phyloP scores from a whole-genome alignment of 2,113 vertebrate species.

The Aegotheles bennettii region DNA sequence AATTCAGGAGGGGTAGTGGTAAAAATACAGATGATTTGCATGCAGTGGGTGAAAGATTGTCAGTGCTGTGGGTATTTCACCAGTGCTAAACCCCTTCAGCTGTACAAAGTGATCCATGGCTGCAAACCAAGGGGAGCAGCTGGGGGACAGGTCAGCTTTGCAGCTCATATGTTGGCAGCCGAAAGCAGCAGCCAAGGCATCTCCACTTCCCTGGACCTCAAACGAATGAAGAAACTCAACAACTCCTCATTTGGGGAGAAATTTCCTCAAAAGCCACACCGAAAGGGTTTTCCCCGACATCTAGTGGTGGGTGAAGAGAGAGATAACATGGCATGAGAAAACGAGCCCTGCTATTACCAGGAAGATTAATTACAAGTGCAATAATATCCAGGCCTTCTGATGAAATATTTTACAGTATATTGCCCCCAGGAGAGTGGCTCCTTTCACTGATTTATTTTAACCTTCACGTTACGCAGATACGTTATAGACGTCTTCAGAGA shows the following conservation, averaged over 20 bases:
- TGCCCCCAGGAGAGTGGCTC: constrained; percentile 37
- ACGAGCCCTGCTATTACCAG: neutral
- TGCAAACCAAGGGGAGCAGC: neutral
- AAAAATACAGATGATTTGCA: neutral
- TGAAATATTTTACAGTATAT: constrained; percentile 60
- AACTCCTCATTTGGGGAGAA: neutral
- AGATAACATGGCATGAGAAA: neutral
- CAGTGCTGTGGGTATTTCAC: neutral
- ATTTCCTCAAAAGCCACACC: neutral
- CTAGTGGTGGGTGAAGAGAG: neutral
- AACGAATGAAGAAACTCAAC: rapidly evolving
- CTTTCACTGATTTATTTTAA: constrained; percentile 66
- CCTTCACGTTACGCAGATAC: constrained; percentile 17
- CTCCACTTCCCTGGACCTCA: neutral
- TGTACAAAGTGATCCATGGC: neutral
- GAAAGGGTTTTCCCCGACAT: neutral
- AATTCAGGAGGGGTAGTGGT: neutral
- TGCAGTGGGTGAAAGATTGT: neutral
- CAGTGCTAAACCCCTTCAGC: neutral
- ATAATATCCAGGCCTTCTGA: constrained; percentile 53
- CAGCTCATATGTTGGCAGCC: neutral
- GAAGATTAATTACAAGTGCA: constrained; percentile 63
- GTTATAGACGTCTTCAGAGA: constrained; percentile 28
- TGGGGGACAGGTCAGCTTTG: neutral
- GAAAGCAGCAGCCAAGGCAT: neutral